Conservation (phyloP, 2,888 invertebrate genomes). For the Alitta virens region DNA sequence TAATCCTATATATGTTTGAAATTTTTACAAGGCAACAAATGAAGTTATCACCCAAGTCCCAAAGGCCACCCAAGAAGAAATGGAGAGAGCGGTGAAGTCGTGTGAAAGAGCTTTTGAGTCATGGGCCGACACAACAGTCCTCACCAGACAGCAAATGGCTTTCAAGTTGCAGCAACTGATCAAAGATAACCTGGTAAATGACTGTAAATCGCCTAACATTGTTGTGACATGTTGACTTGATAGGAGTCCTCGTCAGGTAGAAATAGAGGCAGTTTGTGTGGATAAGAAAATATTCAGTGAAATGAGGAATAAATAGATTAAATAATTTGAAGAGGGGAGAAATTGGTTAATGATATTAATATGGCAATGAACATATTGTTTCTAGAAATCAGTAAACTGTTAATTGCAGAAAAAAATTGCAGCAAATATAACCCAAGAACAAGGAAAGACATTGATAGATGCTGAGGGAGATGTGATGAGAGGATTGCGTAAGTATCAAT, state of each 20-base stretch:
- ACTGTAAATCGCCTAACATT: no score
- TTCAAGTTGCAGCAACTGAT: conserved; percentile 82
- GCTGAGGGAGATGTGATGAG: conserved; percentile 97
- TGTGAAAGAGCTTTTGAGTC: conserved; percentile 76
- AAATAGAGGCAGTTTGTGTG: no score
- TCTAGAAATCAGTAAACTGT: background rate
- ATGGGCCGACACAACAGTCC: conserved; percentile 89
- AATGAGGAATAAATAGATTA: background rate
- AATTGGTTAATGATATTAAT: background rate
- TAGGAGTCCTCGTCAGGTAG: no score
- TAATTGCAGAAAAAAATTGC: conserved; percentile 73
- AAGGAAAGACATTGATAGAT: conserved; percentile 94
- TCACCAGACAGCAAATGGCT: conserved; percentile 91
- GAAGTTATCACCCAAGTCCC: conserved; percentile 75
- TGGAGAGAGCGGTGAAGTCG: conserved; percentile 83
- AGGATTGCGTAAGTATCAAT: conserved; percentile 82
- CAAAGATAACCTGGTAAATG: conserved; percentile 76
- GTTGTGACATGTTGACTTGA: no score
- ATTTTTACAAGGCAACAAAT: conserved; percentile 58
- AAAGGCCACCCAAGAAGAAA: conserved; percentile 81
- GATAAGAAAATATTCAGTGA: no score
- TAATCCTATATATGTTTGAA: no score
- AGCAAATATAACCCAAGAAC: conserved; percentile 87
- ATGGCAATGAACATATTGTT: background rate
- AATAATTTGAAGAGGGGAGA: background rate